These are phyloP conservation scores for Drosophila teissieri DNA, from an alignment of 1,140 invertebrate species.

Conservation along the genomic window DNA sequence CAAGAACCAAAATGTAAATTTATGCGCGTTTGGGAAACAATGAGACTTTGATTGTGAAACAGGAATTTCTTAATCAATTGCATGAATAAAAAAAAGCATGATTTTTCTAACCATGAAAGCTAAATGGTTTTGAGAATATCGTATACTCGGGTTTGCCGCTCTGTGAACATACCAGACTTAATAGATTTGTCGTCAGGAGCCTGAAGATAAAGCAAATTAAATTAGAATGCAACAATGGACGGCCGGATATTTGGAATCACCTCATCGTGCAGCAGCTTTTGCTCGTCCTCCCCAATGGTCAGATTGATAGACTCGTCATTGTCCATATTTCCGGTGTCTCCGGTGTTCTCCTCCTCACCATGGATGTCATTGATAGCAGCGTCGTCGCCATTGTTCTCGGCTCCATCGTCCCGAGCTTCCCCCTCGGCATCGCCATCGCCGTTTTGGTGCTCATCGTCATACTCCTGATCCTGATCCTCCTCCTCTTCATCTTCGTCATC, in stretches of 20 bases:
- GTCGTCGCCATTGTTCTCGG: constrained; percentile 28
- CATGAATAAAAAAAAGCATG: neutral
- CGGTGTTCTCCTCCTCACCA: constrained; percentile 66
- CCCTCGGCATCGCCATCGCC: constrained; percentile 42
- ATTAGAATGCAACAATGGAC: constrained; percentile 15
- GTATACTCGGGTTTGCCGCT: too few species aligned
- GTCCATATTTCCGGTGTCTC: constrained; percentile 69
- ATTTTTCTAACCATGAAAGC: neutral
- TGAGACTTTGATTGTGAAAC: too few species aligned
- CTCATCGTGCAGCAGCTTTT: constrained; percentile 91
- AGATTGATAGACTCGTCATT: constrained; percentile 93
- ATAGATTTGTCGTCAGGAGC: constrained; percentile 82
- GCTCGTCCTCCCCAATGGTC: constrained; percentile 92
- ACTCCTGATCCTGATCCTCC: constrained; percentile 34
- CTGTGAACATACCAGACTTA: constrained; percentile 67
- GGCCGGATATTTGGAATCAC: constrained; percentile 25
- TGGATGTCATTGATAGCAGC: constrained; percentile 52
- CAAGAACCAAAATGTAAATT: neutral
- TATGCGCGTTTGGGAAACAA: neutral
- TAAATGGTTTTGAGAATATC: neutral
- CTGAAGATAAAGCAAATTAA: constrained; percentile 29
- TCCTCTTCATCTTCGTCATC: constrained; percentile 77
- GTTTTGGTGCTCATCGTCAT: constrained; percentile 46
- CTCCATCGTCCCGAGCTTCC: constrained; percentile 29
- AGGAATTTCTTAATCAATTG: neutral